Evolutionary conservation across 2,888 invertebrate species (phyloP), one percentile per base, ranked within the genome.

Genomic region (Chymomyza procnemis): DNA sequence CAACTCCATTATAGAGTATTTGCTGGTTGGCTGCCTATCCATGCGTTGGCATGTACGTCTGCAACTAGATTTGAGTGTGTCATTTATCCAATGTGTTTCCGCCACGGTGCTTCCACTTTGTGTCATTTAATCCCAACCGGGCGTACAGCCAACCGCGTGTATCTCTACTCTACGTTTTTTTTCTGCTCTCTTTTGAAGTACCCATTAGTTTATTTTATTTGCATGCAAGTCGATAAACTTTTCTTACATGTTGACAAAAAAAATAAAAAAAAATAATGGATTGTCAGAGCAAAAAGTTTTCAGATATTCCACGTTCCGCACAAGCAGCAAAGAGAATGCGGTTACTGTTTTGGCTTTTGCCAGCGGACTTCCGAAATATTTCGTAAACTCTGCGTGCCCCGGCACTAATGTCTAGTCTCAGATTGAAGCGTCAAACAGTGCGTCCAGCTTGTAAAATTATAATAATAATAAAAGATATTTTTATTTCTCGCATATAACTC

Each of bases 371-470:
- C 48, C 4, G 1, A 41, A 70, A 54, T 62, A 18, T 50, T 54
- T 55, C 64, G 64, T 47, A 19, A 18, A n/a, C 50, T 50, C 64
- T 84, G 74, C 81, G 81, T 81, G 81, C 71, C 77, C 62, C 8
- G 77, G 69, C 86, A 84, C 87, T 81, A 81, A 81, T 86, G 67
- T 63, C 19, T 9, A 66, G 85, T 79, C 85, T 81, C 85, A 81
- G 73, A n/a, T 50, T 18, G 4, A 50, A 8, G n/a, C 16, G 19
- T 19, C 50, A 50, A 14, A 16, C 16, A 41, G 18, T 61, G 14
- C 4, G 16, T 61, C 56, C 56, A 46, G 61, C 52, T 30, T 41
- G 61, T 54, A n/a, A 46, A 54, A 55, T 54, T 46, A 55, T 46
- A 55, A 62, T 62, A 34, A 62, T 47, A 47, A 52, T 61, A 41